Evolutionary conservation across 1,140 invertebrate species (phyloP).

Genomic region (Solen grandis): DNA sequence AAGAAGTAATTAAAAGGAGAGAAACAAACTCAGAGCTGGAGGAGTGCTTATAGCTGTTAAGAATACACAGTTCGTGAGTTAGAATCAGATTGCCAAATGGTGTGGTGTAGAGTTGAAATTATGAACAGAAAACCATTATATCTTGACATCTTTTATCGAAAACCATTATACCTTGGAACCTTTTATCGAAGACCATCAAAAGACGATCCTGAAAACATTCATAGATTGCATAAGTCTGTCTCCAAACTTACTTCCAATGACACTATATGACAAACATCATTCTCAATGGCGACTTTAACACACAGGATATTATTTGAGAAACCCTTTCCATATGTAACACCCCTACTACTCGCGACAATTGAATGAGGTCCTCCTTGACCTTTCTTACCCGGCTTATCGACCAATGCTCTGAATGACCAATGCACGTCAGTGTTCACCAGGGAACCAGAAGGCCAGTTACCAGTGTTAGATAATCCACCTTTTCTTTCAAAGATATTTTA

Average conservation of each 20-base stretch:
- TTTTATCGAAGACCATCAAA: neutral
- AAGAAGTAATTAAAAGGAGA: no score
- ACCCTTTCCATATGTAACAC: constrained; percentile 82
- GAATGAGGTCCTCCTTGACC: constrained; percentile 6
- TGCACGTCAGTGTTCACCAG: constrained; percentile 17
- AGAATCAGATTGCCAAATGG: no score
- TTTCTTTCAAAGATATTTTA: neutral
- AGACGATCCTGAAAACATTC: constrained; percentile 11
- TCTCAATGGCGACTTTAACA: constrained; percentile 33
- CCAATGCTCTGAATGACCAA: constrained; percentile 31
- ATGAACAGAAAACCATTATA: no score
- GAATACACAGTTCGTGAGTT: no score
- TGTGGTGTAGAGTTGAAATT: no score
- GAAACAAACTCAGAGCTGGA: no score
- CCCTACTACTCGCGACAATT: constrained; percentile 4
- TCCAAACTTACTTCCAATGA: constrained; percentile 32
- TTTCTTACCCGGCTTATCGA: neutral
- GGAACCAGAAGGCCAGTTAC: neutral
- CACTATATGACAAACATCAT: constrained; percentile 5
- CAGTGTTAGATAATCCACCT: neutral
- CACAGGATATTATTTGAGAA: constrained; percentile 76
- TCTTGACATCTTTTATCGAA: no score
- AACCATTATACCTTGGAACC: no score
- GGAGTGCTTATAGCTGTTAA: no score
- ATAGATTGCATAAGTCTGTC: constrained; percentile 21